These are phyloP conservation scores for Paramormyrops kingsleyae DNA, from an alignment of 2,113 vertebrate species.

Conservation along the genomic window DNA sequence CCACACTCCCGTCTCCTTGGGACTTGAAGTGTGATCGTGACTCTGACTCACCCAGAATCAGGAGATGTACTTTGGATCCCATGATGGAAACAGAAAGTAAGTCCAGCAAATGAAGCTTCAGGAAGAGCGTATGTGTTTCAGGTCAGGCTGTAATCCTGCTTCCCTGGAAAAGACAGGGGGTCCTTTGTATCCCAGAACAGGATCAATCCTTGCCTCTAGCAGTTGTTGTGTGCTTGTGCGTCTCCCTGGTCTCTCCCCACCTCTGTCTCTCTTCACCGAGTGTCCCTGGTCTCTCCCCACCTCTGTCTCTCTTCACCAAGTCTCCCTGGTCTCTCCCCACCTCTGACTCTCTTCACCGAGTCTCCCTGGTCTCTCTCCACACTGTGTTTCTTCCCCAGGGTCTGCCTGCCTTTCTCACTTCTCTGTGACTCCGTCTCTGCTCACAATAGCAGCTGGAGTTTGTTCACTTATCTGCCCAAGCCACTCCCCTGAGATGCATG, in stretches of 20 bases:
- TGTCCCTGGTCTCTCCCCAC: background rate
- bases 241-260: background rate
- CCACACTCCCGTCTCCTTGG: background rate
- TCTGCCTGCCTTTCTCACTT: background rate
- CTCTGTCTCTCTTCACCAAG: background rate
- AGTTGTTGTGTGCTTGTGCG: background rate
- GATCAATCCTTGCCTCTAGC: background rate
- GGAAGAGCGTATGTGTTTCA: background rate
- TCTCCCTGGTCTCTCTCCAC: too few species aligned
- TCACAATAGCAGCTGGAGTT: background rate
- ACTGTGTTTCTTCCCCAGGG: background rate
- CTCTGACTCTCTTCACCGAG: background rate
- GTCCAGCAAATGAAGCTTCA: background rate
- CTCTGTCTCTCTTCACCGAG: background rate
- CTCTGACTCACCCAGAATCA: background rate
- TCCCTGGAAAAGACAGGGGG: background rate
- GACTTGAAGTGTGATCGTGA: background rate
- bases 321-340: background rate
- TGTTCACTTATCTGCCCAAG: background rate
- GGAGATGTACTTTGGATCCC: background rate
- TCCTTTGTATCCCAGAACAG: background rate
- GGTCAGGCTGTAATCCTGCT: background rate
- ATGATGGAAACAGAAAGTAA: background rate
- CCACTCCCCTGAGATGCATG: background rate
- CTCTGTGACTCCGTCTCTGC: background rate